phyloP scores from a whole-genome alignment of 1,140 invertebrate species.

The Lysiphlebus fabarum region DNA sequence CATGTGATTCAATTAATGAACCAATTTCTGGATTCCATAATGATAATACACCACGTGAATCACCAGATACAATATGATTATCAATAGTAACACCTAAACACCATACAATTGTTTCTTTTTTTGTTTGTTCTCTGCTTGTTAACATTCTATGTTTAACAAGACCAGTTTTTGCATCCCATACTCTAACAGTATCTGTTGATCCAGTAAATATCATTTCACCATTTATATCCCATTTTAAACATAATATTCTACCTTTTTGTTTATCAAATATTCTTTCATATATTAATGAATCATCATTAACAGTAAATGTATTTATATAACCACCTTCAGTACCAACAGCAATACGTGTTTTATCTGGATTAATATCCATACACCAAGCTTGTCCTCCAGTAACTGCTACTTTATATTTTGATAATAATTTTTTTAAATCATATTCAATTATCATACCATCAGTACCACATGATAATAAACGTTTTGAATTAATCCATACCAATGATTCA shows the following conservation, averaged over 20 bases:
- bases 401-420: constrained; percentile 57
- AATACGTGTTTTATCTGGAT: constrained; percentile 61
- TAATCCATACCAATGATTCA: constrained; percentile 78
- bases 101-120: constrained; percentile 81
- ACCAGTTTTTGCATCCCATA: constrained; percentile 82
- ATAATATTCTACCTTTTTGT: constrained; percentile 83
- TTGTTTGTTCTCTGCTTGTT: constrained; percentile 60
- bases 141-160: constrained; percentile 80
- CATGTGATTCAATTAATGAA: constrained; percentile 70
- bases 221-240: constrained; percentile 76
- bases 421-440: constrained; percentile 73
- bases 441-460: constrained; percentile 75
- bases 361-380: constrained; percentile 80
- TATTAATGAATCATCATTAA: constrained; percentile 64
- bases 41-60: constrained; percentile 79
- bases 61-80: constrained; percentile 84
- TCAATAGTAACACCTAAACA: constrained; percentile 75
- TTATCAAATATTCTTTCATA: constrained; percentile 81
- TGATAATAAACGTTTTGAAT: constrained; percentile 67
- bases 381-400: constrained; percentile 72
- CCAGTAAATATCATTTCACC: constrained; percentile 81
- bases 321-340: constrained; percentile 89
- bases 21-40: constrained; percentile 85
- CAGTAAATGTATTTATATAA: constrained; percentile 79
- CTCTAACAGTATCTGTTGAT: constrained; percentile 76